Evolutionary conservation across 2,888 invertebrate species (phyloP).

Genomic region (Lasius fuliginosus): DNA sequence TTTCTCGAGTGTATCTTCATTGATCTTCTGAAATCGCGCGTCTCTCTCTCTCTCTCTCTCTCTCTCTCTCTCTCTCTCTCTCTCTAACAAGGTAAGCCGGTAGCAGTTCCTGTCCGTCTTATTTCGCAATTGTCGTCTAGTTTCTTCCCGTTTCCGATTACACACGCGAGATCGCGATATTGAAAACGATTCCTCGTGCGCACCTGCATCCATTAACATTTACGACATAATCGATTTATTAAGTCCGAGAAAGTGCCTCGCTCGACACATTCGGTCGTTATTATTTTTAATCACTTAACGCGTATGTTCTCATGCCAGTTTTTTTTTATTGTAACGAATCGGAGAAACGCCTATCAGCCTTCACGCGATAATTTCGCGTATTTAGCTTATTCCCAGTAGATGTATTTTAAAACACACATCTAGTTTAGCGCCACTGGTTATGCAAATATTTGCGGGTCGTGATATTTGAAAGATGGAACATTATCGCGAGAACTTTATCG

Average conservation of each 20-base stretch:
- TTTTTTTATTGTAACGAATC: constrained; percentile 3
- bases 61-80: background rate
- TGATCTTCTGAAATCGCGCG: constrained; percentile 60
- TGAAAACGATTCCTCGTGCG: constrained; percentile 63
- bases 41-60: background rate
- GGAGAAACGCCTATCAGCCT: background rate
- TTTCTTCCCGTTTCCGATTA: constrained; percentile 71
- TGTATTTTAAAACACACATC: constrained; percentile 24
- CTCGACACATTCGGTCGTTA: background rate
- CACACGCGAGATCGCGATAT: constrained; percentile 55
- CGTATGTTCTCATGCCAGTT: background rate
- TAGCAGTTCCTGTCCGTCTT: constrained; percentile 60
- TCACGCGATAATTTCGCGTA: constrained; percentile 24
- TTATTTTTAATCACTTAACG: background rate
- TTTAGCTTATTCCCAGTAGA: background rate
- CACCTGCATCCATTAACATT: constrained; percentile 5
- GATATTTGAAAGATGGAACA: background rate
- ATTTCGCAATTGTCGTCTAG: constrained; percentile 60
- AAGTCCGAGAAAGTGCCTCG: background rate
- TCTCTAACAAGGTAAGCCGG: constrained; percentile 70
- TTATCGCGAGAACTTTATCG: background rate
- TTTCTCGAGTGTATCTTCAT: constrained; percentile 56
- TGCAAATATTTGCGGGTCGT: constrained; percentile 37
- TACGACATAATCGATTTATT: constrained; percentile 37
- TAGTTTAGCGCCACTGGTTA: constrained; percentile 45